These are phyloP conservation scores for Idaea aversata DNA, from an alignment of 2,888 invertebrate genomes.

Conservation along the genomic window DNA sequence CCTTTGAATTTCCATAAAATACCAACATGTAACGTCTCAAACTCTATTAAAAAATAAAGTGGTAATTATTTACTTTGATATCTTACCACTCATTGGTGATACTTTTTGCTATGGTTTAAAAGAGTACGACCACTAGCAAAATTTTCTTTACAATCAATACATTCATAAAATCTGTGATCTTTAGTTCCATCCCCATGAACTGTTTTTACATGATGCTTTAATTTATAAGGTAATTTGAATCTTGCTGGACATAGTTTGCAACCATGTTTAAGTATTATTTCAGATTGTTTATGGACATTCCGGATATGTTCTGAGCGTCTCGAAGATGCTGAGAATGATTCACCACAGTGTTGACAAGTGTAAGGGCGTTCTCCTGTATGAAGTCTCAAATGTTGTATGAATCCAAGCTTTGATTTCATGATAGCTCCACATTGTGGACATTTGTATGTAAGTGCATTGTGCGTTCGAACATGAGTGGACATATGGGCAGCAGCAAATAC, in stretches of 20 bases:
- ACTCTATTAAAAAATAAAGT: no score
- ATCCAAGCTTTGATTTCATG: conserved; percentile 57
- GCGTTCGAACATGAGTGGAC: conserved; percentile 60
- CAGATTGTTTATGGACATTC: conserved; percentile 44
- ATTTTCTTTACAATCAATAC: conserved; percentile 50
- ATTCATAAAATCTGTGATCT: conserved; percentile 40
- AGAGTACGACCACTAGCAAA: conserved; percentile 56
- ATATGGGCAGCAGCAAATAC: conserved; percentile 61
- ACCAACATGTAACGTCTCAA: no score
- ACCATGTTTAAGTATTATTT: conserved; percentile 44
- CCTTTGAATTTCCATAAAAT: no score
- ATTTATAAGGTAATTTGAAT: conserved; percentile 52
- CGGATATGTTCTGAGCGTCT: conserved; percentile 62
- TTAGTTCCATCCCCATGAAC: conserved; percentile 42
- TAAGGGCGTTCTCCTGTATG: conserved; percentile 69
- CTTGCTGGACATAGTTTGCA: conserved; percentile 58
- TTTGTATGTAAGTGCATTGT: conserved; percentile 39
- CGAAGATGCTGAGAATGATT: conserved; percentile 63
- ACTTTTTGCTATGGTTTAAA: conserved; percentile 53
- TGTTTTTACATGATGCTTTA: conserved; percentile 50
- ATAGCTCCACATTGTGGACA: conserved; percentile 56
- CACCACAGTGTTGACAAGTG: conserved; percentile 53
- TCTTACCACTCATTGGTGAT: conserved; percentile 30
- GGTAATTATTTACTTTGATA: no score
- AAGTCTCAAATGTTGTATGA: conserved; percentile 58